Evolutionary conservation across 1,140 invertebrate genomes (phyloP), one percentile per base, ranked within the genome.

Genomic region (Acromyrmex heyeri): DNA sequence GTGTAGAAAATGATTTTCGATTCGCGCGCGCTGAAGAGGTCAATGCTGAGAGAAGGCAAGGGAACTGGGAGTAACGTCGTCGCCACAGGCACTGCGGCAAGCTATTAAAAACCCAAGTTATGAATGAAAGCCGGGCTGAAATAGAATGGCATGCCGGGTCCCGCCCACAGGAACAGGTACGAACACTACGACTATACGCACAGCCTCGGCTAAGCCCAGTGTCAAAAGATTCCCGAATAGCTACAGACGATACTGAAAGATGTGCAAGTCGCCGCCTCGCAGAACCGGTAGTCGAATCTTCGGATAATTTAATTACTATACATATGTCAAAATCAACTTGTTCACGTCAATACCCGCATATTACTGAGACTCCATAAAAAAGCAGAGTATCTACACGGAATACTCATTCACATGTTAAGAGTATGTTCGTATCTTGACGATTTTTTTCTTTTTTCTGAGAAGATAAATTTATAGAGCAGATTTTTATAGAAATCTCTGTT

Each of bases 41-140:
- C 85, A 79, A 86, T 77, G 77, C 34, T 75, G 79, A 67, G 69
- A 50, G 76, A 69, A 86, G 77, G 85, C 83, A 76, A 85, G 86
- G 72, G 88, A 88, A 89, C 86, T 61, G 90, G 69, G 86, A 86
- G 81, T 90, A 76, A 87, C 83, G 75, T 88, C 79, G 73, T 86
- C 78, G 90, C 86, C 85, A 88, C 90, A 87, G 91, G 91, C 89
- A 86, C 77, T 88, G 89, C 90, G 90, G 92, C 82, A 88, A 92
- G 94, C 94, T 95, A 94, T 95, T 94, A 95, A 94, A 95, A 95
- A 93, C 92, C 88, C 90, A 87, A 94, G 93, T 95, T 95, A 95
- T 95, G 95, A 95, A 95, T 95, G 94, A 95, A 95, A 95, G 92
- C 93, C 88, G 90, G 85, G 92, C 93, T 95, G 93, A 95, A 95